phyloP scores from a whole-genome alignment of 2,113 vertebrate species.

The Illadopsis cleaveri region DNA sequence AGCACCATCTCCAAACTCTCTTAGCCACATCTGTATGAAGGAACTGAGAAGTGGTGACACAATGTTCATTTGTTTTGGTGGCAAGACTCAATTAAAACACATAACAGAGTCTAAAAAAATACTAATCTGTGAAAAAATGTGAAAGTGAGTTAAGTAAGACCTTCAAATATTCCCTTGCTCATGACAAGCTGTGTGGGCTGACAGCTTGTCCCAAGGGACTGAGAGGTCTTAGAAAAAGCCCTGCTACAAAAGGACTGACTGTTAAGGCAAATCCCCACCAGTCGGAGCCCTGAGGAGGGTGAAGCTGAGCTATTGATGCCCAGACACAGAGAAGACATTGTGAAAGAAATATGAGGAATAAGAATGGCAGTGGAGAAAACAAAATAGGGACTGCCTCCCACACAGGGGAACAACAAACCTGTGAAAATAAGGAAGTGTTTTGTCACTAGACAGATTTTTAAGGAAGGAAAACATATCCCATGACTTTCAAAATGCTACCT shows the following conservation, averaged over 20 bases:
- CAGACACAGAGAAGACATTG: conserved; percentile 30
- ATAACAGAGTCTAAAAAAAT: conserved; percentile 15
- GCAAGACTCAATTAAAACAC: conserved; percentile 37
- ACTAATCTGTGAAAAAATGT: conserved; percentile 39
- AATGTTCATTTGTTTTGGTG: conserved; percentile 45
- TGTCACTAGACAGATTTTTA: neutral
- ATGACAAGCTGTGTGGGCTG: conserved; percentile 42
- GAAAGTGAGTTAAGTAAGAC: conserved; percentile 10
- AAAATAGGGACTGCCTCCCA: neutral
- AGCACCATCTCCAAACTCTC: neutral
- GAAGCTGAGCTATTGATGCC: neutral
- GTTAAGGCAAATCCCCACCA: conserved; percentile 18
- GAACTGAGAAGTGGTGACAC: neutral
- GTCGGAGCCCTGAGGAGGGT: neutral
- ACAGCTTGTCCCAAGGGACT: conserved; percentile 29
- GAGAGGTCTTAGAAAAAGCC: conserved; percentile 25
- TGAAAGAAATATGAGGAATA: neutral
- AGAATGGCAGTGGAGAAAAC: neutral
- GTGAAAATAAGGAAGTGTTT: conserved; percentile 7
- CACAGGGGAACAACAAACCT: neutral
- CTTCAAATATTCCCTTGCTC: conserved; percentile 8
- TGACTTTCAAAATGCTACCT: neutral
- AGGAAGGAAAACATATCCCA: neutral
- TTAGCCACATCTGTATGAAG: neutral
- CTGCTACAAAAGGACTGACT: conserved; percentile 26